Conservation (phyloP, 1,140 invertebrate species). For the Drosophila yakuba region DNA sequence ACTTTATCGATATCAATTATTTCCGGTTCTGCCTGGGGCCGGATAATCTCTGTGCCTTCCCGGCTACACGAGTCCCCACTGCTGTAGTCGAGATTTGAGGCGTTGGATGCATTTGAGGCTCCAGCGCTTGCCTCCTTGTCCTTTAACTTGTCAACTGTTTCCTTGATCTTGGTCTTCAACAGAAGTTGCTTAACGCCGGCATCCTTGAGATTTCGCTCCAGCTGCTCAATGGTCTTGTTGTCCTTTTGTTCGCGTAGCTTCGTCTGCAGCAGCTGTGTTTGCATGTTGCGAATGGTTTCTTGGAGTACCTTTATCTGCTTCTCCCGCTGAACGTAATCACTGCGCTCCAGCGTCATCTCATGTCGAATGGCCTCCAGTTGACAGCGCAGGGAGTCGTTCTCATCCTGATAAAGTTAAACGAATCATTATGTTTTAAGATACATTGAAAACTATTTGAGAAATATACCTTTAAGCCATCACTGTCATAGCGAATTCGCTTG, state of each 20-base stretch:
- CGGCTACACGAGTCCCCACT: constrained; percentile 47
- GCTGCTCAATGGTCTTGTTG: constrained; percentile 87
- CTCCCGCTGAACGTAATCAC: constrained; percentile 86
- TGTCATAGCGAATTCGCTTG: constrained; percentile 77
- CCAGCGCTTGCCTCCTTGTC: constrained; percentile 50
- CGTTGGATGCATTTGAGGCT: constrained; percentile 42
- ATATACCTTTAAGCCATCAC: constrained; percentile 73
- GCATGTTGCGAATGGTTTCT: constrained; percentile 92
- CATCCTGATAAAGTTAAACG: constrained; percentile 87
- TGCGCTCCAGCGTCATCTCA: constrained; percentile 90
- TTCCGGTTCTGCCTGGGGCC: constrained; percentile 39
- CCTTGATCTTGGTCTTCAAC: constrained; percentile 77
- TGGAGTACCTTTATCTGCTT: constrained; percentile 86
- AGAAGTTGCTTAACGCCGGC: constrained; percentile 79
- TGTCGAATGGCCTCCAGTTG: constrained; percentile 98
- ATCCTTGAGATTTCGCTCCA: constrained; percentile 86
- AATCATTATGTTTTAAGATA: too few species aligned
- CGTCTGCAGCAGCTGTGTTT: constrained; percentile 89
- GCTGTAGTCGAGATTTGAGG: constrained; percentile 61
- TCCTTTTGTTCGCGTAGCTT: constrained; percentile 88
- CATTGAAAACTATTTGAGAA: too few species aligned
- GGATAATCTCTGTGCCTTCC: constrained; percentile 10
- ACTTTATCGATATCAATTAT: constrained; percentile 79
- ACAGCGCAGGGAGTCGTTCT: constrained; percentile 94
- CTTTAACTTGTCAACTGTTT: constrained; percentile 63